A percentile compares a stretch with the other conserved stretches of the same genome.
Conservation (phyloP, 2,113 vertebrate genomes). For the Tauraco erythrolophus region DNA sequence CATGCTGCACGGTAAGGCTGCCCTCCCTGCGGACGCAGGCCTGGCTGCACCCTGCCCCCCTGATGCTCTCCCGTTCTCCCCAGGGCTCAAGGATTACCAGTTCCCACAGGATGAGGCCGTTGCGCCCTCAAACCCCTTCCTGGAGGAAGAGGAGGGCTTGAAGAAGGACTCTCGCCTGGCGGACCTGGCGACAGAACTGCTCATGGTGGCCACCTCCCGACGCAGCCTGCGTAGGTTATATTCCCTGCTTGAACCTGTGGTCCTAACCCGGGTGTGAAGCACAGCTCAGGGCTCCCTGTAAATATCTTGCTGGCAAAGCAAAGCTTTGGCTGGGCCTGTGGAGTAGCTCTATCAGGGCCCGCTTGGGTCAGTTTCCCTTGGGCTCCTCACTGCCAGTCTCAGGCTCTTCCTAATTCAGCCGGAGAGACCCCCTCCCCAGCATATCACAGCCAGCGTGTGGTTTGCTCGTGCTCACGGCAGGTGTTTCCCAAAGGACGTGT, state of each 20-base stretch:
- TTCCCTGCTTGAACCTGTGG: background rate
- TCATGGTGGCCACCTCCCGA: slow-evolving; percentile 94
- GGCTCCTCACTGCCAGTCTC: background rate
- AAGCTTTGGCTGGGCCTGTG: background rate
- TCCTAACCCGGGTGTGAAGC: background rate
- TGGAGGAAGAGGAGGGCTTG: slow-evolving; percentile 89
- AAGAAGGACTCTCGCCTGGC: slow-evolving; percentile 89
- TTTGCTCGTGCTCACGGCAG: background rate
- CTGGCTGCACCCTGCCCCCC: fast-evolving
- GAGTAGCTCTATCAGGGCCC: background rate
- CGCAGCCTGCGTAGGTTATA: slow-evolving; percentile 81
- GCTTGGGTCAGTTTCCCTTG: background rate
- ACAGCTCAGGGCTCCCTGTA: background rate
- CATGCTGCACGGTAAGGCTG: slow-evolving; percentile 87
- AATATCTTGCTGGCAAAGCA: fast-evolving
- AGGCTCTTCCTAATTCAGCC: background rate
- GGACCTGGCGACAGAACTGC: slow-evolving; percentile 90
- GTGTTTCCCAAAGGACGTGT: background rate
- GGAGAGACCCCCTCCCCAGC: background rate
- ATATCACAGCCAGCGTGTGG: fast-evolving
- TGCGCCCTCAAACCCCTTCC: slow-evolving; percentile 94
- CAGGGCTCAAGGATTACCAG: slow-evolving; percentile 90
- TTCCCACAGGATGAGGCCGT: slow-evolving; percentile 93
- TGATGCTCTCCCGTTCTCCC: background rate
- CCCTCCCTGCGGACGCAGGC: fast-evolving